Base-by-base conservation (phyloP, 2,888 invertebrate species). In the Drosophila anomalata region DNA sequence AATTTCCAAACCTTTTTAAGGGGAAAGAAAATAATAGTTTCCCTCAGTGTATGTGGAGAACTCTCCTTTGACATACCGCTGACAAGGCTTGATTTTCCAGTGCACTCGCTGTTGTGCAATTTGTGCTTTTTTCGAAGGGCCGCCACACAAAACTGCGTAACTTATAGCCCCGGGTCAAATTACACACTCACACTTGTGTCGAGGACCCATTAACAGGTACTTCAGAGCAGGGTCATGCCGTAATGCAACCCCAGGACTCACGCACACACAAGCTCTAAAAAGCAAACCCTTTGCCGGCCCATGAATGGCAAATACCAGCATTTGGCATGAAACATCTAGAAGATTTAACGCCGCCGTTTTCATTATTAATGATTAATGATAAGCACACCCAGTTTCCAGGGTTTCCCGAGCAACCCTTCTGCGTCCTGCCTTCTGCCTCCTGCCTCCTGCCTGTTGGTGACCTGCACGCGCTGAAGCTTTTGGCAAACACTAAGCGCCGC, bases 331-430 rank as follows among this genome's bases (percentile, higher is more conserved):
- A 85, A 85, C 86, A 81, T 82, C 76, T 70, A 77, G 71, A 73
- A 77, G 79, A 85, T 85, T 85, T 78, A 85, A 78, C 79, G 77
- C 82, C 76, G 79, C 47, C 83, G 85, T 86, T 88, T 89, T 89
- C 90, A 90, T 90, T 90, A 90, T 90, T 89, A 90, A 90, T 90
- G 90, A 90, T 90, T 90, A 90, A 90, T 90, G 90, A 90, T 90
- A 90, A 89, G 90, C 87, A 84, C 63, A 56, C 61, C 60, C 58
- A 57, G 42, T 47, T 17, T 56, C 39, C 53, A 3, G 36, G 47
- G 17, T 4, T n/a, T 36, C n/a, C 44, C 46, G 39, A 22, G 57
- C 83, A 83, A 82, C 82, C 86, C 79, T 74, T 78, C 66, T 69
- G 14, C 54, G n/a, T n/a, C n/a, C 61, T 29, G 29, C 29, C 29